Conservation (phyloP, 2,888 invertebrate genomes). For the Stomorhina lunata region DNA sequence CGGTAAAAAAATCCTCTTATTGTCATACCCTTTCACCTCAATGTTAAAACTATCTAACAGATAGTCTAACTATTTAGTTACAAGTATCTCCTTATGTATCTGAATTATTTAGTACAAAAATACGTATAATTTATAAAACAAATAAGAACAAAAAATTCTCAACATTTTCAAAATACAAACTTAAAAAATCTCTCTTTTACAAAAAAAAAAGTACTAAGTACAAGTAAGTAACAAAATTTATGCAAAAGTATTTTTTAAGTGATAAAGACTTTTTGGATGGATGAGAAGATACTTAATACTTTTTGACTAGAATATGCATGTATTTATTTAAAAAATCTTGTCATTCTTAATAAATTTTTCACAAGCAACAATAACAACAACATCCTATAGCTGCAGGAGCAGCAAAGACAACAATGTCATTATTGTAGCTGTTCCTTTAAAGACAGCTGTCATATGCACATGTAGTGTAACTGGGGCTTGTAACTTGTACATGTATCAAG, state of each 20-base stretch:
- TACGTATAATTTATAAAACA: neutral
- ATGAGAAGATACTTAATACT: slow-evolving; percentile 16
- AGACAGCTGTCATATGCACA: neutral
- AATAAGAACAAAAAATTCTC: neutral
- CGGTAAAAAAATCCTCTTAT: too few species aligned
- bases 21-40: neutral
- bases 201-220: neutral
- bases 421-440: neutral
- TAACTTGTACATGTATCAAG: neutral
- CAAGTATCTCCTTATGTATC: neutral
- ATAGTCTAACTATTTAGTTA: neutral
- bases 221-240: neutral
- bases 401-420: too few species aligned
- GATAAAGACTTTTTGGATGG: slow-evolving; percentile 2
- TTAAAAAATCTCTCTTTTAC: too few species aligned
- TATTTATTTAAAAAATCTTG: slow-evolving; percentile 10
- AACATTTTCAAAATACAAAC: neutral
- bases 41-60: neutral
- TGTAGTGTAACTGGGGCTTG: neutral
- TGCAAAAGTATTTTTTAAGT: slow-evolving; percentile 10
- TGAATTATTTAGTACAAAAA: neutral
- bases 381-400: too few species aligned
- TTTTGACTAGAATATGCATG: slow-evolving; percentile 20
- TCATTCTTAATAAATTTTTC: slow-evolving; percentile 9
- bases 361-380: neutral